A percentile compares a stretch with the other conserved stretches of the same genome.
phyloP scores from a whole-genome alignment of 92 coral and sea anemone species.

The Parazoanthus darwini region DNA sequence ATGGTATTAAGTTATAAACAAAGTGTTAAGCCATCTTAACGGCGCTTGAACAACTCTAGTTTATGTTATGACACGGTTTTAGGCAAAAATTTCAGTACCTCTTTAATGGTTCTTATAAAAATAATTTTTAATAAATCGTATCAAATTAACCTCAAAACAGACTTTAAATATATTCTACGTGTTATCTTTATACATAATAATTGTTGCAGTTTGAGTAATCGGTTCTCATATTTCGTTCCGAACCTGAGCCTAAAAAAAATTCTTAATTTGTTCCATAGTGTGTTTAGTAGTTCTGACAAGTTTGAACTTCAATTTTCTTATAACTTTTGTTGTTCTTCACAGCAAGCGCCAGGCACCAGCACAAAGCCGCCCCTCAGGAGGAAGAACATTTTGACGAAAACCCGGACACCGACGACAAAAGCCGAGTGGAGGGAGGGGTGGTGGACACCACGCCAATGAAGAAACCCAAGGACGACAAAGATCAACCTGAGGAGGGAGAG shows the following conservation, averaged over 20 bases:
- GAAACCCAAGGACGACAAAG: conserved; percentile 5
- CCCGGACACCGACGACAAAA: conserved; percentile 25
- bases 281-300: too few relatives aligned
- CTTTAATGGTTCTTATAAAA: too few relatives aligned
- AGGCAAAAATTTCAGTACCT: too few relatives aligned
- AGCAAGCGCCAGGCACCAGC: conserved; percentile 9
- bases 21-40: too few relatives aligned
- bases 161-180: too few relatives aligned
- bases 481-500: conserved; percentile 7
- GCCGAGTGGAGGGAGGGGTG: conserved; percentile 26
- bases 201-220: neutral
- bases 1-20: too few relatives aligned
- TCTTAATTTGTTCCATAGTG: too few relatives aligned
- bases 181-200: too few relatives aligned
- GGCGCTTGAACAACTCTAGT: too few relatives aligned
- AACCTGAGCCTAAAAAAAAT: neutral
- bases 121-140: too few relatives aligned
- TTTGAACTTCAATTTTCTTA: neutral
- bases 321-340: neutral
- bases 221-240: neutral
- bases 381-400: conserved; percentile 2
- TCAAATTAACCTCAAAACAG: neutral
- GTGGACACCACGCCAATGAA: conserved; percentile 18
- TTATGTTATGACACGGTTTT: too few relatives aligned
- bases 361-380: neutral